Conservation (phyloP, 2,797 vertebrate species). For the Staurois parvus region DNA sequence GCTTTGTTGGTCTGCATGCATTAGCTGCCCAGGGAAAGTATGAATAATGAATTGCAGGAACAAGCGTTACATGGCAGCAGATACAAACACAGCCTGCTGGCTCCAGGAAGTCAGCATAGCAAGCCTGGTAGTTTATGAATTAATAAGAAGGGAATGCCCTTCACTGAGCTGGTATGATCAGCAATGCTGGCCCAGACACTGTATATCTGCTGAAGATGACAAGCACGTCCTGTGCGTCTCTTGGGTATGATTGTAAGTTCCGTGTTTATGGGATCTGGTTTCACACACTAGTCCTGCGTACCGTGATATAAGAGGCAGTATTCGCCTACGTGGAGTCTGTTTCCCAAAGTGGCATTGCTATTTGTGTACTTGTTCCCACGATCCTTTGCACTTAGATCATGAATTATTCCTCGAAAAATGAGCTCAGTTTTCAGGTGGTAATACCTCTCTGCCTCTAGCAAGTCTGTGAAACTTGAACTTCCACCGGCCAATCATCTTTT, state of each 20-base stretch:
- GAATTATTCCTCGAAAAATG: slow-evolving; percentile 28
- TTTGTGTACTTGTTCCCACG: slow-evolving; percentile 31
- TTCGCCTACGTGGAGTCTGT: not conserved
- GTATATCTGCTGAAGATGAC: not conserved
- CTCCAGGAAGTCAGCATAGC: slow-evolving; percentile 4
- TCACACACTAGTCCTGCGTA: slow-evolving; percentile 6
- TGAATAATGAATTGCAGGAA: not conserved
- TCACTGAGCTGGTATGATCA: slow-evolving; percentile 5
- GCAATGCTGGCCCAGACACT: not conserved
- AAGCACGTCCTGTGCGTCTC: not conserved
- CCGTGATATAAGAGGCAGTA: not conserved
- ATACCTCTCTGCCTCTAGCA: not conserved
- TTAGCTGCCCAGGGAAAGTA: not conserved
- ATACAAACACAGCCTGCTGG: not conserved
- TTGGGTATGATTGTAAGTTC: slow-evolving; percentile 21
- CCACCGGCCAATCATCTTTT: not conserved
- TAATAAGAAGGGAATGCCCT: not conserved
- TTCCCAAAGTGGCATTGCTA: slow-evolving; percentile 15
- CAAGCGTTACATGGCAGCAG: not conserved
- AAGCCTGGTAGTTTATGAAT: slow-evolving; percentile 1
- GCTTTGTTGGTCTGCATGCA: not conserved
- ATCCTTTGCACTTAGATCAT: slow-evolving; percentile 33
- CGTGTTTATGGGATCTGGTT: slow-evolving; percentile 40
- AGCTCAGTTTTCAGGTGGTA: not conserved
- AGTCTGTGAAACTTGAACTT: not conserved